These are phyloP conservation scores for Dissostichus mawsoni DNA, from an alignment of 2,113 vertebrate species.

Conservation along the genomic window DNA sequence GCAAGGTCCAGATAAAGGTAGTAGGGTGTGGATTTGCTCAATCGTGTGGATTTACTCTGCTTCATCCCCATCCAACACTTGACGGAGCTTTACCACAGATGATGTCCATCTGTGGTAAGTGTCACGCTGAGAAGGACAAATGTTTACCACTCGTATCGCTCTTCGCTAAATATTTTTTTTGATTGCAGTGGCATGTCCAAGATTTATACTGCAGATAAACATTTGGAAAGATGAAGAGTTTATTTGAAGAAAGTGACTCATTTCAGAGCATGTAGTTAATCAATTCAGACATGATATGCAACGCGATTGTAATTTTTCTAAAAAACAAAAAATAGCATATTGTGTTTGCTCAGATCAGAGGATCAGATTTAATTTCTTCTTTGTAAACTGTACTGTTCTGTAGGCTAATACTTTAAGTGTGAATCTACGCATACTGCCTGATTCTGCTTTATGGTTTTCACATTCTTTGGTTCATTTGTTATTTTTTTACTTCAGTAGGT, in stretches of 20 bases:
- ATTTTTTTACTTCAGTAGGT: no score
- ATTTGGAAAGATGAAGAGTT: slow-evolving; percentile 40
- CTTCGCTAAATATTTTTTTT: slow-evolving; percentile 33
- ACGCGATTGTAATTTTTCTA: background rate
- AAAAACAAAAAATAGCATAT: no score
- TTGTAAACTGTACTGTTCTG: no score
- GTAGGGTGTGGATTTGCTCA: slow-evolving; percentile 4
- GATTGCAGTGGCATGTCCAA: slow-evolving; percentile 31
- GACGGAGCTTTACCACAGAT: background rate
- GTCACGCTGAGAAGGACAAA: slow-evolving; percentile 17
- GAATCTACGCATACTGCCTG: no score
- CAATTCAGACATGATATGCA: slow-evolving; percentile 22
- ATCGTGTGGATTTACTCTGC: slow-evolving; percentile 11
- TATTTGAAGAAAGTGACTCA: slow-evolving; percentile 9
- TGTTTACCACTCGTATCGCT: slow-evolving; percentile 35
- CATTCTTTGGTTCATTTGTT: no score
- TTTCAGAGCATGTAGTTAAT: slow-evolving; percentile 25
- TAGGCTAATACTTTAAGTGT: no score
- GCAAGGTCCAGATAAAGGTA: slow-evolving; percentile 26
- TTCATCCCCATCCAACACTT: slow-evolving; percentile 69
- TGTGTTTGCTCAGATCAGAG: no score
- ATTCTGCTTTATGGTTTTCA: no score
- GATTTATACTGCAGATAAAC: slow-evolving; percentile 38
- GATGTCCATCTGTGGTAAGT: slow-evolving; percentile 50
- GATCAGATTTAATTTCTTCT: no score